Base-by-base conservation (phyloP, 2,113 vertebrate genomes). In the Coreoperca whiteheadi region DNA sequence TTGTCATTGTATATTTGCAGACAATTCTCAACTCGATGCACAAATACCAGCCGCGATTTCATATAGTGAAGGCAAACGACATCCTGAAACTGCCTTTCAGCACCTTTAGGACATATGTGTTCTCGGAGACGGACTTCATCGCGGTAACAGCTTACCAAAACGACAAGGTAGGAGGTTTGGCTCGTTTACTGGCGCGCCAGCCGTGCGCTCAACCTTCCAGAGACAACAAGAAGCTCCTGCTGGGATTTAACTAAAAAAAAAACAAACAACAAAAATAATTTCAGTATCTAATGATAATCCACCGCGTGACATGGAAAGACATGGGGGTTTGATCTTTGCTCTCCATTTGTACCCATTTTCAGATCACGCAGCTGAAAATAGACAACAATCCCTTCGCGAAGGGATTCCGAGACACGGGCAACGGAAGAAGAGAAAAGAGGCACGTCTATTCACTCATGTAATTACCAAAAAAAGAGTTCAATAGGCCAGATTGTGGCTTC, bases 11-110 rank as follows among this genome's bases (percentile, higher is more conserved):
- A 74, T 28, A 65, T 50, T 89, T 67, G 18, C 93, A 99, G 98
- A 99, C 97, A 10, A 98, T 99, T 90, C 89, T 99, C 83, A 99
- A 98, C 93, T 99, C 98, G 39, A 99, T 99, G 98, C 98, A 99
- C 94, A 99, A 98, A 92, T 99, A 99, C 90, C 98, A 99, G 81
- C 98, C 98, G 4, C 92, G 98, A 30, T 97, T 99, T 83, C 98
- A 99, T 83, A 94, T 99, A 10, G 98, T 98, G 61, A 94, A 96
- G 90, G 96, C 97, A 25, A 97, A 97, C 59, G 97, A 98, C 90
- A 95, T 99, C 70, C 93, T 98, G 81, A 97, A 97, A 88, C 96
- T 99, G 28, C 98, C 98, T 0, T 97, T 97, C 72, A 98, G 97
- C 87, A 98, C 97, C 16, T 99, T 99, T 88, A 95, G 96, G 88